These are phyloP conservation scores for Passerculus sandwichensis DNA, from an alignment of 2,797 vertebrate species.

Conservation along the genomic window DNA sequence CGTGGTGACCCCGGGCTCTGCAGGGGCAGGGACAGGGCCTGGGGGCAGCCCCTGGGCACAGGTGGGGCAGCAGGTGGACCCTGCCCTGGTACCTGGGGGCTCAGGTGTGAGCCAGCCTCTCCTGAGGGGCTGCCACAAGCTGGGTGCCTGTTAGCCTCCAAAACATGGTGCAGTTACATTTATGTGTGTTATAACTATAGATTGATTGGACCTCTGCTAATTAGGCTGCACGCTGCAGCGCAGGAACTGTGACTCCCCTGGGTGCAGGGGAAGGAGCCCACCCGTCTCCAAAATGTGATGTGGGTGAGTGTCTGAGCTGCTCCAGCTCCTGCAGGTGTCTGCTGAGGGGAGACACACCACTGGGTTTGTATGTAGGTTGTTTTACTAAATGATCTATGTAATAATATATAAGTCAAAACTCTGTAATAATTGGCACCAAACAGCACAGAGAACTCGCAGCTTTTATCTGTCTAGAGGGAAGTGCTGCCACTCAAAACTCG, in stretches of 20 bases:
- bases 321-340: background rate
- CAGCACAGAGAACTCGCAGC: conserved; percentile 42
- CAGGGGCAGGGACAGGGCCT: background rate
- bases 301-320: background rate
- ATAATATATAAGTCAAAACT: conserved; percentile 67
- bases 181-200: fast-evolving
- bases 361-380: conserved; percentile 30
- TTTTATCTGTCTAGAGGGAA: conserved; percentile 65
- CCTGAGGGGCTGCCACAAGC: background rate
- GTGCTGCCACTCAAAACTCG: conserved; percentile 43
- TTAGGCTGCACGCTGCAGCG: fast-evolving
- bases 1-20: background rate
- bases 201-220: background rate
- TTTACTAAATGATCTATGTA: conserved; percentile 66
- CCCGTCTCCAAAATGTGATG: fast-evolving
- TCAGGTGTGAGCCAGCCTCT: fast-evolving
- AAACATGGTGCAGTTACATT: background rate
- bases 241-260: background rate
- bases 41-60: background rate
- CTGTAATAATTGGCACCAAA: conserved; percentile 51
- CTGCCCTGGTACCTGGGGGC: fast-evolving
- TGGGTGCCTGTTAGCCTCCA: background rate
- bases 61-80: background rate
- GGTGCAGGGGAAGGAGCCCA: background rate
- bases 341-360: background rate